Percentiles rank a stretch among this genome's conserved stretches.
These are phyloP conservation scores for Aromia moschata DNA, from an alignment of 2,888 invertebrate genomes.

Conservation along the genomic window DNA sequence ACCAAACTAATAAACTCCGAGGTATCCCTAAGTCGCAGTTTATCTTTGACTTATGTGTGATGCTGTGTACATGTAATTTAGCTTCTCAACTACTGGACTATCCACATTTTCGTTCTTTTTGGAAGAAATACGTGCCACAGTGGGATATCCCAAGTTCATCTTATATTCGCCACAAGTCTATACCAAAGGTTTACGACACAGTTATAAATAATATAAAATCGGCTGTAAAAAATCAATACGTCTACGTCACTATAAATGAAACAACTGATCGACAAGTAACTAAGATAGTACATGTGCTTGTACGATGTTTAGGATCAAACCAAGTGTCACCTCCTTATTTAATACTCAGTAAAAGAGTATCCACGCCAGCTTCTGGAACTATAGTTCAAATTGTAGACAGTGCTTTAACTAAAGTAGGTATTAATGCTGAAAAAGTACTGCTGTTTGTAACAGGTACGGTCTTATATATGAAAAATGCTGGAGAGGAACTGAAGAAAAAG, in stretches of 20 bases:
- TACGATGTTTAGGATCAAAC: background rate
- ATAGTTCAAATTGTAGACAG: background rate
- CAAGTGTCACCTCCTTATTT: background rate
- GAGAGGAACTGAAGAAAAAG: background rate
- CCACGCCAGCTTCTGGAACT: background rate
- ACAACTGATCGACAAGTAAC: background rate
- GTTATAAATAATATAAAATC: background rate
- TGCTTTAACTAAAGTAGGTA: background rate
- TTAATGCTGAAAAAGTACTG: background rate
- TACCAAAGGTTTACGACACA: background rate
- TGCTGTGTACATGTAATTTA: background rate
- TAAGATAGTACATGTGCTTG: background rate
- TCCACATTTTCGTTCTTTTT: background rate
- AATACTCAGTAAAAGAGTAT: background rate
- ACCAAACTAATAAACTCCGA: background rate
- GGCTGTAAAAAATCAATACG: background rate
- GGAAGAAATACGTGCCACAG: background rate
- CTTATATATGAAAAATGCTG: background rate
- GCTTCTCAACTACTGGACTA: background rate
- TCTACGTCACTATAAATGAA: background rate
- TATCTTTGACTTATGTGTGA: background rate
- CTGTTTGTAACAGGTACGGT: background rate
- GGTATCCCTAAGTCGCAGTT: background rate
- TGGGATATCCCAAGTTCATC: background rate
- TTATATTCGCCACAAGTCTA: background rate